These are phyloP conservation scores for Lepus townsendii DNA, from an alignment of 2,797 vertebrate species.

Conservation along the genomic window DNA sequence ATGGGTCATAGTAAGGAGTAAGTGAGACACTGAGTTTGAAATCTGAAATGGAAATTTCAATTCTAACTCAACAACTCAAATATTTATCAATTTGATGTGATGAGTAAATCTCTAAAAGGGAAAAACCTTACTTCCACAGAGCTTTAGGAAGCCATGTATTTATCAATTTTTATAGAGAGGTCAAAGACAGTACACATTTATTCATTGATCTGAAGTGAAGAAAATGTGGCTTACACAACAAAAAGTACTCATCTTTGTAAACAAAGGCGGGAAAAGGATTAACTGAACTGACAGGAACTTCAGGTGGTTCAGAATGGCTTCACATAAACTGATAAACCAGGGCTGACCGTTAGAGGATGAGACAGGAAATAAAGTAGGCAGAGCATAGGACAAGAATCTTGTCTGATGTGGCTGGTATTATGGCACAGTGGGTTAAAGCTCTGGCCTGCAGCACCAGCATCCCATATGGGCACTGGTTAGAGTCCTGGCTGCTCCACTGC, in stretches of 20 bases:
- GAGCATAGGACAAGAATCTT: neutral
- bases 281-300: neutral
- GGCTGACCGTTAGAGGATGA: neutral
- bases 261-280: slow-evolving; percentile 13
- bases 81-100: neutral
- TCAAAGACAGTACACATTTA: neutral
- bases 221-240: neutral
- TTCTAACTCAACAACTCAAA: neutral
- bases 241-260: neutral
- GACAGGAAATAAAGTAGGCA: neutral
- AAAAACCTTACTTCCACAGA: neutral
- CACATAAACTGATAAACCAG: neutral
- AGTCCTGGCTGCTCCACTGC: too few species aligned
- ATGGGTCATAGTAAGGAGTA: neutral
- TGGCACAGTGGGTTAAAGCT: too few species aligned
- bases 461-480: too few species aligned
- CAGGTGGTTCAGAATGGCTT: neutral
- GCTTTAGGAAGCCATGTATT: neutral
- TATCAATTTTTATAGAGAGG: neutral
- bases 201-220: neutral
- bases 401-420: too few species aligned
- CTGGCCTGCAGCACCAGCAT: too few species aligned
- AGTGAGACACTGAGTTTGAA: slow-evolving; percentile 10
- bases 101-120: neutral
- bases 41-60: slow-evolving; percentile 35